Conservation (phyloP, 2,888 invertebrate genomes). For the Stenotaenia linearis region DNA sequence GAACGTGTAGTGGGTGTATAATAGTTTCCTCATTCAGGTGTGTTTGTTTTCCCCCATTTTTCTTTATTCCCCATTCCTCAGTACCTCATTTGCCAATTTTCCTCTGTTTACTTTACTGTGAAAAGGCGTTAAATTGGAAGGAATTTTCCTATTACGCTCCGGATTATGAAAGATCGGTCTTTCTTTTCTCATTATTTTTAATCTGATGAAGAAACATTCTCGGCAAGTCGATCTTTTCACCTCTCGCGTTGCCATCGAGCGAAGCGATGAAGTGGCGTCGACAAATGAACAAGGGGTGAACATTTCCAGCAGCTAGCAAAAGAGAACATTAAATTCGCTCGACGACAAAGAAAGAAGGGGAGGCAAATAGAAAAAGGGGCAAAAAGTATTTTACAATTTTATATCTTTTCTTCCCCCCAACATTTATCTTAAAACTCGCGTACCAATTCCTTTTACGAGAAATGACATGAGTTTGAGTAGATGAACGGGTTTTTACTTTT, state of each 20-base stretch:
- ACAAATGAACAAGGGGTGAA: neutral
- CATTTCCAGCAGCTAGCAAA: neutral
- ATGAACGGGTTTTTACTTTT: neutral
- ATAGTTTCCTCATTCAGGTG: neutral
- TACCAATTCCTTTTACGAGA: neutral
- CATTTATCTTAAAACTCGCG: neutral
- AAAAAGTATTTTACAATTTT: neutral
- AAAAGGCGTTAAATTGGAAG: constrained; percentile 1
- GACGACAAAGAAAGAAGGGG: neutral
- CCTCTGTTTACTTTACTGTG: neutral
- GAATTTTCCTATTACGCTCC: neutral
- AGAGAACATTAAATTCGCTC: constrained; percentile 14
- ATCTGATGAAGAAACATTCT: constrained; percentile 12
- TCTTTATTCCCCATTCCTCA: neutral
- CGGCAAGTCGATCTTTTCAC: constrained; percentile 3
- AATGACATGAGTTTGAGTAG: neutral
- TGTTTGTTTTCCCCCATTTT: neutral
- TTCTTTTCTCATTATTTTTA: constrained; percentile 13
- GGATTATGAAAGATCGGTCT: neutral
- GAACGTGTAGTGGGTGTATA: neutral
- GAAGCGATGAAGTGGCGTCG: neutral
- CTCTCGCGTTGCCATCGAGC: neutral
- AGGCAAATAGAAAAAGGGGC: neutral
- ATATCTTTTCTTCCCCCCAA: neutral
- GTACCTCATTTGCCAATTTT: neutral